Percentiles rank a stretch among this genome's conserved stretches.
Evolutionary conservation across 2,113 vertebrate species (phyloP).

Genomic region (Amblyopsis rosae): DNA sequence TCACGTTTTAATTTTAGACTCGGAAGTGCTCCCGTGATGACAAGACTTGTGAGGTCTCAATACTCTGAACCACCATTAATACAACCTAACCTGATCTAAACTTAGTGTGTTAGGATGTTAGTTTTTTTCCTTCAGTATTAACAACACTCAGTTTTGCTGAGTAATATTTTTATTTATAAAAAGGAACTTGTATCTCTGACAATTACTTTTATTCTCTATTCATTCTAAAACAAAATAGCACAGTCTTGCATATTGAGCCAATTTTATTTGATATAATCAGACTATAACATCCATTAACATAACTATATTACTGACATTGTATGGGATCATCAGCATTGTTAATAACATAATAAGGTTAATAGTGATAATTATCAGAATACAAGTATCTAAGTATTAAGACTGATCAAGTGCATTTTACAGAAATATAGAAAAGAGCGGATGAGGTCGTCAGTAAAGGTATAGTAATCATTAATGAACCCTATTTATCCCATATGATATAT

Average conservation of each 20-base stretch:
- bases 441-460: conserved; percentile 28
- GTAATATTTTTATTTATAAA: background rate
- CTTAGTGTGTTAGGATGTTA: no score
- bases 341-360: conserved; percentile 53
- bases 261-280: conserved; percentile 72
- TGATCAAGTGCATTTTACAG: conserved; percentile 56
- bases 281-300: conserved; percentile 58
- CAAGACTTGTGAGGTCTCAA: no score
- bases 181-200: background rate
- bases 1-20: no score
- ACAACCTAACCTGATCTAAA: no score
- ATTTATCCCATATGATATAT: conserved; percentile 1
- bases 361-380: conserved; percentile 44
- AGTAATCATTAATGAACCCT: conserved; percentile 16
- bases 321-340: conserved; percentile 62
- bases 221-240: background rate
- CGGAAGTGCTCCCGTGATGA: no score
- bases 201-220: no score
- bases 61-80: no score
- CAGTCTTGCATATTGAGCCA: conserved; percentile 17
- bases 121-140: no score
- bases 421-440: conserved; percentile 40
- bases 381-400: conserved; percentile 41
- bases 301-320: conserved; percentile 64
- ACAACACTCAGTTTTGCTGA: background rate